Evolutionary conservation across 92 coral and sea anemone genomes (phyloP), one percentile per base, ranked within the genome.

Genomic region (Galaxea fascicularis): DNA sequence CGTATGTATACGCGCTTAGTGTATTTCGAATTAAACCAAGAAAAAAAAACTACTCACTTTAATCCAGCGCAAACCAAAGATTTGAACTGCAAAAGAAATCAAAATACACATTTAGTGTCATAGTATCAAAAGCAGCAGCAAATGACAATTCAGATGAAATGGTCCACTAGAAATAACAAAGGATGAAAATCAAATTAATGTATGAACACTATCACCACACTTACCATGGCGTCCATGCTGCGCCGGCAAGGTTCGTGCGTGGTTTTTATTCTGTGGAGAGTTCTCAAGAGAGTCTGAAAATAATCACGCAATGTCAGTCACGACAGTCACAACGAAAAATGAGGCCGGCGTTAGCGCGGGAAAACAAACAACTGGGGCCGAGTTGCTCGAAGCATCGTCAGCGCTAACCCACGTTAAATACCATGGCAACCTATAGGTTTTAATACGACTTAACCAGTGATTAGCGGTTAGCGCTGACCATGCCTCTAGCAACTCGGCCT

Each of bases 191-290:
- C 41, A 2, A 2, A 6, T 2, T 2, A 35, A 2, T 2, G 6
- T 35, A 35, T 2, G 41, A 35, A 35, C 2, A 35, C 62, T 17
- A 63, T 39, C 10, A 29, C 0, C 24, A 28, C 71, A 68, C 39
- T 86, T 86, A 96, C 99, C 99, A 96, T 96, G 9, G 99, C 96
- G 68, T 96, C 99, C 95, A 92, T 94, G 77, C 99, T 96, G 27
- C 99, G 91, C 77, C 93, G 87, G 85, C 99, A 96, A 24, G 98
- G 96, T 78, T 96, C 99, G 79, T 96, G 99, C 14, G 99, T 96
- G 8, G 99, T 89, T 82, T 96, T 96, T 71, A 96, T 93, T 68
- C 94, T 95, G 89, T 96, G 99, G n/a, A 96, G 88, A 12, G 99
- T 95, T 59, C 99, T 83, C 24, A 96, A 78, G 35, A 96, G 82